These are phyloP conservation scores for Neuroterus valhalla DNA, from an alignment of 1,140 invertebrate genomes.

Conservation along the genomic window DNA sequence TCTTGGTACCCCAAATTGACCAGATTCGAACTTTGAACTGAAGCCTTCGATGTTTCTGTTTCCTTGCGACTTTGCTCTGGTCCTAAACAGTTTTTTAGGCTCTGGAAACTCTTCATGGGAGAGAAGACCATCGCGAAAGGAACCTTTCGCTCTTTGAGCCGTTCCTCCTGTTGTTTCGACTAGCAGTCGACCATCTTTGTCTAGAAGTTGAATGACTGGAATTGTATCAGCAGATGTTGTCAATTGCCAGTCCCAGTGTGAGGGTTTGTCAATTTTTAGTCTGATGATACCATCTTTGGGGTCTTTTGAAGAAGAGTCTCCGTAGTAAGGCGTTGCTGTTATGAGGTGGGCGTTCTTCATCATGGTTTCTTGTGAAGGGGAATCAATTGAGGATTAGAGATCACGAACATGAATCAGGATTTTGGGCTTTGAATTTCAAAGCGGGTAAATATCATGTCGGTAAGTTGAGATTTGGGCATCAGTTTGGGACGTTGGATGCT, in stretches of 20 bases:
- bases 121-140: constrained; percentile 62
- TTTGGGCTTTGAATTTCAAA: no score
- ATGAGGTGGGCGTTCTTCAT: constrained; percentile 58
- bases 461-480: no score
- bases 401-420: no score
- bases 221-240: constrained; percentile 65
- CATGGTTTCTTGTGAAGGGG: not conserved
- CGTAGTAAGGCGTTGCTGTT: constrained; percentile 41
- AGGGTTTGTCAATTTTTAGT: constrained; percentile 64
- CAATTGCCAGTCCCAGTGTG: constrained; percentile 68
- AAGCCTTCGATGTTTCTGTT: constrained; percentile 67
- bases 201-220: constrained; percentile 65
- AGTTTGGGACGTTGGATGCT: no score
- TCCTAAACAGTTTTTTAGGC: not conserved
- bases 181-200: constrained; percentile 64
- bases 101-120: constrained; percentile 57
- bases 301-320: constrained; percentile 33
- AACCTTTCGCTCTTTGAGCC: constrained; percentile 66
- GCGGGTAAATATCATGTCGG: no score
- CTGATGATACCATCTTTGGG: constrained; percentile 60
- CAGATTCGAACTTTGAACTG: constrained; percentile 59
- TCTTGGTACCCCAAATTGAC: constrained; percentile 50
- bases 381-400: no score
- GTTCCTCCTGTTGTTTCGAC: constrained; percentile 66
- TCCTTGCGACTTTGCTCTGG: constrained; percentile 11